Conservation (phyloP, 2,113 vertebrate species). For the Lophotis ruficrista region DNA sequence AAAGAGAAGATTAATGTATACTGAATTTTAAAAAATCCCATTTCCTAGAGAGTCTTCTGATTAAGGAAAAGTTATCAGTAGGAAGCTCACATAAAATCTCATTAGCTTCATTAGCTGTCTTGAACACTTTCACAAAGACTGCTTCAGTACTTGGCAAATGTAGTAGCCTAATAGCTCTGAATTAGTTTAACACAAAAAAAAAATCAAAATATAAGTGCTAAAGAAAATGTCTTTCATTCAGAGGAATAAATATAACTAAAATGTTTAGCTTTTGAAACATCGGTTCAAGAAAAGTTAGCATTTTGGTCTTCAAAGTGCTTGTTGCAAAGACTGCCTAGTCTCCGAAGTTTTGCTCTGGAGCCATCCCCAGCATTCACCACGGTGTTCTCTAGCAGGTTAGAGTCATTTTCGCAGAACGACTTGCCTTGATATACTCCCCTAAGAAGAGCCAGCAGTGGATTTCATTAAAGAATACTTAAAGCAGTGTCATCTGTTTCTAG, state of each 20-base stretch:
- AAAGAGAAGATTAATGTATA: background rate
- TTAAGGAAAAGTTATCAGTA: background rate
- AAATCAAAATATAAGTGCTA: background rate
- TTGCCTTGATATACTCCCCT: background rate
- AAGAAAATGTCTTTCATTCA: background rate
- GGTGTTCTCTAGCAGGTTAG: background rate
- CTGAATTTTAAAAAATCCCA: background rate
- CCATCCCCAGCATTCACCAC: background rate
- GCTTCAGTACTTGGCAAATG: background rate
- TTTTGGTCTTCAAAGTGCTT: background rate
- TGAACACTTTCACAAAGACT: background rate
- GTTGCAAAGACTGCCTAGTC: background rate
- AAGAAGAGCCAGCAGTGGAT: background rate
- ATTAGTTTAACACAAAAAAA: background rate
- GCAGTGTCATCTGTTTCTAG: conserved; percentile 14
- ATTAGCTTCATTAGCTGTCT: background rate
- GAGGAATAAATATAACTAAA: background rate
- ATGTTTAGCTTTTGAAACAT: background rate
- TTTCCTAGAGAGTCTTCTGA: background rate
- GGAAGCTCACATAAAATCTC: background rate
- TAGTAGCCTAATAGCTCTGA: background rate
- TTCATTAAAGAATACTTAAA: conserved; percentile 17
- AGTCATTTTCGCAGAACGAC: background rate
- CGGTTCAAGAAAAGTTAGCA: background rate
- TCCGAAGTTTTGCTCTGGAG: background rate